Conservation (phyloP, 2,113 vertebrate genomes). For the Morone saxatilis region DNA sequence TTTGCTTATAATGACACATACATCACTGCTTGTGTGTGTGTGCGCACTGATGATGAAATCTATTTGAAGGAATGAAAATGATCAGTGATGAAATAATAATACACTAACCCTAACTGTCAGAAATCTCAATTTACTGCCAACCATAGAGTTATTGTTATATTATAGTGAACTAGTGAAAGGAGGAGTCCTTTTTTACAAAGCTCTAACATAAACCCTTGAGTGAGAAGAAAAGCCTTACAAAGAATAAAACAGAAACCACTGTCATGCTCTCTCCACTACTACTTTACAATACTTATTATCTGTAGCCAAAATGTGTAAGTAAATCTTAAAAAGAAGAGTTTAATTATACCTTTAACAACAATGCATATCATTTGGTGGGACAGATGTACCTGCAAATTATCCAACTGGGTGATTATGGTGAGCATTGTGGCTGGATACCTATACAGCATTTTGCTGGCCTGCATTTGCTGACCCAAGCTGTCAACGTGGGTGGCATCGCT, state of each 20-base stretch:
- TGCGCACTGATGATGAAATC: slow-evolving; percentile 29
- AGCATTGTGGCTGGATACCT: background rate
- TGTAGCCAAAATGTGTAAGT: background rate
- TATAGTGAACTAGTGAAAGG: background rate
- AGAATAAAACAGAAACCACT: background rate
- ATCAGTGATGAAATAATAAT: background rate
- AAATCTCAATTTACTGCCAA: background rate
- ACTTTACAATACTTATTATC: background rate
- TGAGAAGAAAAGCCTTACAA: background rate
- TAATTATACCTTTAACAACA: background rate
- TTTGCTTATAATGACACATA: background rate
- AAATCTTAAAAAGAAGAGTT: background rate
- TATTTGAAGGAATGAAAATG: slow-evolving; percentile 33
- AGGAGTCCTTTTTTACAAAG: background rate
- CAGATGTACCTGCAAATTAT: background rate
- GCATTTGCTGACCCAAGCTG: slow-evolving; percentile 11
- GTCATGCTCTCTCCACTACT: background rate
- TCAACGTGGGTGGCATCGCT: slow-evolving; percentile 6
- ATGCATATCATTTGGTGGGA: no score
- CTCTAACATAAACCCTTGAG: background rate
- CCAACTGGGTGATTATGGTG: no score
- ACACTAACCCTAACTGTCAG: background rate
- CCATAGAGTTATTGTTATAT: background rate
- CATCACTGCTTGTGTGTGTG: background rate
- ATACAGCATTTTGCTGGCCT: background rate